Conservation (phyloP, 2,888 invertebrate genomes). For the Rhingia campestris region DNA sequence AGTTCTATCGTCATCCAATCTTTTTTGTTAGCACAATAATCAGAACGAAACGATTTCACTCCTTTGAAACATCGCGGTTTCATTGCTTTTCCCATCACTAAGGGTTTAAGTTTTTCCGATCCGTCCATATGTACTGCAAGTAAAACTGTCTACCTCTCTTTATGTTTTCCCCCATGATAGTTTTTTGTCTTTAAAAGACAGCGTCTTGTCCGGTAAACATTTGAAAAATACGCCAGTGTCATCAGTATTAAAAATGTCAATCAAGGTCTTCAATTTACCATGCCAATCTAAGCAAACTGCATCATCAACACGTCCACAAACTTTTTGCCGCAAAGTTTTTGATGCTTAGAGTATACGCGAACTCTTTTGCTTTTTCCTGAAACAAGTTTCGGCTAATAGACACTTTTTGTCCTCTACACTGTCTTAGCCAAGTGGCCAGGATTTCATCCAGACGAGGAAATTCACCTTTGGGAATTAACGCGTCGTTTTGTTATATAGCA, state of each 20-base stretch:
- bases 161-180: conserved; percentile 14
- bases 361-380: conserved; percentile 40
- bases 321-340: conserved; percentile 24
- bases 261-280: conserved; percentile 31
- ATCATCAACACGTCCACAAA: conserved; percentile 28
- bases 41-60: conserved; percentile 18
- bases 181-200: too few species aligned
- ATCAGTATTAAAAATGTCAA: conserved; percentile 18
- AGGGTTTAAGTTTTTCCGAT: too few species aligned
- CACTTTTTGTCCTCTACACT: conserved; percentile 45
- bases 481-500: neutral
- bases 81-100: too few species aligned
- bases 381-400: conserved; percentile 22
- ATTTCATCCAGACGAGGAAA: conserved; percentile 12
- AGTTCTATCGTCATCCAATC: conserved; percentile 16
- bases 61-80: conserved; percentile 35
- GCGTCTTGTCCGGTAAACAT: conserved; percentile 24
- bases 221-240: too few species aligned
- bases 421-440: conserved; percentile 18
- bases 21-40: conserved; percentile 24
- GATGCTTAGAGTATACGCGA: conserved; percentile 25
- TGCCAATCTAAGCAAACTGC: too few species aligned
- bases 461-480: conserved; percentile 10
- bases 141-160: conserved; percentile 1
- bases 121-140: too few species aligned